Base-by-base conservation (phyloP, 1,140 invertebrate genomes). In the Pachypsylla venusta region DNA sequence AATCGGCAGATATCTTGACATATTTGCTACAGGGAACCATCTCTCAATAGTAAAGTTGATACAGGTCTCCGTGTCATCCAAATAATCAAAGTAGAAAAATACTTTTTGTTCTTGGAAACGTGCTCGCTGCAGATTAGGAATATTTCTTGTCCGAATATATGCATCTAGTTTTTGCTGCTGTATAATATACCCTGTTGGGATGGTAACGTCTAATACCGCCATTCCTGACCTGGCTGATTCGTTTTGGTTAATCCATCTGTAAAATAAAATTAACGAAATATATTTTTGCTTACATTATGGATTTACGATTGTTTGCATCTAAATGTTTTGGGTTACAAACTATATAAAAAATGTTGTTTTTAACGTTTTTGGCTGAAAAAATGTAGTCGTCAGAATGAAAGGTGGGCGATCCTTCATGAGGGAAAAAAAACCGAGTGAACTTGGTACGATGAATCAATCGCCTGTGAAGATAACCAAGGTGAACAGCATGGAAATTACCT, bases 1-100 rank as follows among this genome's bases (percentile, higher is more conserved):
- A 53, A 94, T 82, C 2, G 89, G 82, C 62, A 96, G 77, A 70
- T 91, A 93, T 26, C 89, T 79, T 0, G 93, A 93, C 84, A 95
- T 90, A 72, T 98, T 98, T 14, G 93, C 94, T 2, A 96, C 91
- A 10, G 93, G 94, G 73, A 81, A 89, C 92, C 92, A 97, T 62
- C 94, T 77, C 73, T 94, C 89, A 22, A 94, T 81, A 0, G 89
- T 91, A 66, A 96, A 93, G 68, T 89, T 85, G 0, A 97, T 82
- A 70, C 94, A 98, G 0, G 87, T 93, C 59, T 82, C 79, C 69
- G 84, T 81, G 1, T 76, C 70, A 66, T 90, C 87, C 66, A 93
- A 85, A 73, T 89, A 93, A 70, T 95, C 85, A 70, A 98, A 96
- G 69, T 94, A 97, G 72, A 96, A 95, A n/a, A 87, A 69, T 54